These are phyloP conservation scores for Cebidichthys violaceus DNA, from an alignment of 2,113 vertebrate genomes.

Conservation along the genomic window DNA sequence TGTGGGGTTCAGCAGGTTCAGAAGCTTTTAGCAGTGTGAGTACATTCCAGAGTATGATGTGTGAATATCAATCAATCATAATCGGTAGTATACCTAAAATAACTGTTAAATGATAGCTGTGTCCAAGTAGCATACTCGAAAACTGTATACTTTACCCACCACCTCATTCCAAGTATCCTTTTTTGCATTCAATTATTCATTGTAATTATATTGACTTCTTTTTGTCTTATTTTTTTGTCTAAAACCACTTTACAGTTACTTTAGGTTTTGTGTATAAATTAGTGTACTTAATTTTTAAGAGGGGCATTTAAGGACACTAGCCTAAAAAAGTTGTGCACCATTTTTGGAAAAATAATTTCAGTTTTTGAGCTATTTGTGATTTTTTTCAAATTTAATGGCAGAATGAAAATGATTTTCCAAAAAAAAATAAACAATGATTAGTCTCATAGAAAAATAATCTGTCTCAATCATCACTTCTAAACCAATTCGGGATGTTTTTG, in stretches of 20 bases:
- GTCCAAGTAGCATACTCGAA: not conserved
- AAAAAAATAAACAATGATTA: too few relatives aligned
- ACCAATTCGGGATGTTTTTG: too few relatives aligned
- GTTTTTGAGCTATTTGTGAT: not conserved
- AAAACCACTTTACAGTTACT: not conserved
- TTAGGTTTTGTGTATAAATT: not conserved
- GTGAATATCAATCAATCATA: not conserved
- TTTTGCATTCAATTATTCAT: not conserved
- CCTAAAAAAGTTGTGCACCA: too few relatives aligned
- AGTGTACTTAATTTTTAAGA: too few relatives aligned
- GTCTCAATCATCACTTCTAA: too few relatives aligned
- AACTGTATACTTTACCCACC: not conserved
- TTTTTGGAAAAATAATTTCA: too few relatives aligned
- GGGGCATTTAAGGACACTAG: too few relatives aligned
- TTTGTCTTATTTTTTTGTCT: not conserved
- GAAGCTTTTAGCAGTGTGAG: not conserved
- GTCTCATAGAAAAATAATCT: too few relatives aligned
- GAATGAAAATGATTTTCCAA: not conserved
- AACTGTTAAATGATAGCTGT: not conserved
- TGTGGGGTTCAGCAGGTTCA: slow-evolving; percentile 17
- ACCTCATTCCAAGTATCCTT: not conserved
- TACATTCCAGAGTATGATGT: not conserved
- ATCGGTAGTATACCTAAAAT: not conserved
- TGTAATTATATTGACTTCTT: not conserved
- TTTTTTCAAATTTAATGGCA: too few relatives aligned